Evolutionary conservation across 1,140 invertebrate species (phyloP), one percentile per base, ranked within the genome.

Genomic region (Chrysomallon squamiferum): DNA sequence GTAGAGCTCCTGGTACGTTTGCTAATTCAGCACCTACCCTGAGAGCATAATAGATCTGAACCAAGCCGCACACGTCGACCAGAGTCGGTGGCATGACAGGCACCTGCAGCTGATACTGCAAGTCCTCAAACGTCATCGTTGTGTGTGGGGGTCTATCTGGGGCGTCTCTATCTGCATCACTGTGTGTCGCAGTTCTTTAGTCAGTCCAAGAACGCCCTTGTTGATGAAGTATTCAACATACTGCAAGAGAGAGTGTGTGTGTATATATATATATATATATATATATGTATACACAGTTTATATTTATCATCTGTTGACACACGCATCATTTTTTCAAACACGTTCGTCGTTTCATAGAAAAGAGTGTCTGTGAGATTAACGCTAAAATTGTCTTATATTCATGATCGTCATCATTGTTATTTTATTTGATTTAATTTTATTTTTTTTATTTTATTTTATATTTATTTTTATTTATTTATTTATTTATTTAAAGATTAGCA

Each of bases 201-300:
- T 90, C 25, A 93, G 88, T 0, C 91, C 92, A 30, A 93, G 82
- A 2, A 92, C 91, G n/a, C 92, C 92, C 74, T 91, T 87, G 76
- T 93, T 92, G 62, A 94, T 93, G 75, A 91, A 92, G 77, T 91
- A 93, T 82, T 93, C 92, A 20, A 93, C 91, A 75, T 92, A 90
- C 91, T 93, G 83, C 38, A 81, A n/a, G n/a, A n/a, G n/a, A n/a
- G n/a, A n/a, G n/a, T n/a, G n/a, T n/a, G n/a, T n/a, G n/a, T 78
- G 62, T 66, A 62, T 62, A 58, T 68, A 65, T 59, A 64, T 25
- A 58, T 9, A 30, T 33, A 32, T 18, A n/a, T n/a, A 32, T 13
- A 38, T n/a, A 45, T n/a, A 20, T 9, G 3, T 27, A 18, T 18
- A 15, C 18, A 20, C n/a, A 29, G 35, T n/a, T 41, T 33, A 30